Base-by-base conservation (phyloP, 2,888 invertebrate genomes). In the Lithophane ornitopus region DNA sequence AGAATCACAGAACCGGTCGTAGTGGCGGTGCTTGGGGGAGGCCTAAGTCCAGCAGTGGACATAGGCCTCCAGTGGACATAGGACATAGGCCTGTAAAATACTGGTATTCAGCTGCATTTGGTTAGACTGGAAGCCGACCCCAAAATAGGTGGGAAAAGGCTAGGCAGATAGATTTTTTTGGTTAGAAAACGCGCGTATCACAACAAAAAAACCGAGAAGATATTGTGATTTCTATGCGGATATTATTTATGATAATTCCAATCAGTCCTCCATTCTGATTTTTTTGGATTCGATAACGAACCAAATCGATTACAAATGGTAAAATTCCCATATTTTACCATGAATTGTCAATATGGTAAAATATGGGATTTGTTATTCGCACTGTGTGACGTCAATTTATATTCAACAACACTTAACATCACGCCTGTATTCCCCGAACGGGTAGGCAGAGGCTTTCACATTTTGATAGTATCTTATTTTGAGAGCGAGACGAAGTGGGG, bases 251-350 rank as follows among this genome's bases (percentile, higher is more conserved):
- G 22, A 41, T 68, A 44, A 68, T 44, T 63, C 54, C 8, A 22
- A 52, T 63, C 19, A 41, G 19, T 19, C 28, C 22, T 49, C 49
- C 8, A 22, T 49, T 49, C 22, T 22, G 7, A 7, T 49, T 52
- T 58, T 34, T 59, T 49, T 34, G n/a, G n/a, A n/a, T 34, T 46
- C 59, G 1, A 16, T 61, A 70, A n/a, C 52, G 63, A 71, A 46
- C 34, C n/a, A 59, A 70, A 70, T 49, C 44, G 19, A 26, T 19
- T 44, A 44, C 44, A 41, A 44, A 44, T 65, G 44, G 44, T 12
- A 63, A 59, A 61, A 34, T 26, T 26, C 19, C 7, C 26, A 44
- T 19, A 44, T 39, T 4, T 62, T 39, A 26, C 39, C 19, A 12
- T 56, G 2, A 68, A n/a, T n/a, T n/a, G n/a, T n/a, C 26, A 58